Conservation (phyloP, 2,797 vertebrate genomes). For the Selene dorsalis region DNA sequence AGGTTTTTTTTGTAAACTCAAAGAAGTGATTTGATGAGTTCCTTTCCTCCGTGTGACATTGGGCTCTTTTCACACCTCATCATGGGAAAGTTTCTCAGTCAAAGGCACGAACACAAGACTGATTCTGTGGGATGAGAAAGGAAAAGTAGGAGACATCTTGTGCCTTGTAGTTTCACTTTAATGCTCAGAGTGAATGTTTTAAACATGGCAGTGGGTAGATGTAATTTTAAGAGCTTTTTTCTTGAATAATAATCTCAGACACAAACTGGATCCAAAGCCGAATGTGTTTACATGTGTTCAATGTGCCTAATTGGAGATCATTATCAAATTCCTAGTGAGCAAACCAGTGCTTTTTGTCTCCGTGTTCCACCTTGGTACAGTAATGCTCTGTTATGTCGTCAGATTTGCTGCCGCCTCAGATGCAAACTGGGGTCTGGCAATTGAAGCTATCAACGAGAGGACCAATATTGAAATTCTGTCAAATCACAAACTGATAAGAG, state of each 20-base stretch:
- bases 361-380: background rate
- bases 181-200: background rate
- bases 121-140: background rate
- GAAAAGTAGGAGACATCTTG: background rate
- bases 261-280: background rate
- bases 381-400: constrained; percentile 27
- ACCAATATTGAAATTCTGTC: constrained; percentile 37
- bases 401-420: constrained; percentile 35
- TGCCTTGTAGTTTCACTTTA: background rate
- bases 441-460: constrained; percentile 42
- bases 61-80: background rate
- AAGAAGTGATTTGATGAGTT: background rate
- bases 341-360: too few species aligned
- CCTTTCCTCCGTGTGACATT: background rate
- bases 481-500: constrained; percentile 35
- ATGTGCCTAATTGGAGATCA: background rate
- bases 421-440: constrained; percentile 43
- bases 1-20: constrained; percentile 5
- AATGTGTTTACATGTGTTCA: background rate
- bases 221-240: background rate
- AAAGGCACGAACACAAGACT: background rate
- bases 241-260: background rate
- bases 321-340: background rate
- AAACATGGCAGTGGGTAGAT: background rate
- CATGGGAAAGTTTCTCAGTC: background rate